Base-by-base conservation (phyloP, 2,113 vertebrate genomes). In the Sorex araneus region DNA sequence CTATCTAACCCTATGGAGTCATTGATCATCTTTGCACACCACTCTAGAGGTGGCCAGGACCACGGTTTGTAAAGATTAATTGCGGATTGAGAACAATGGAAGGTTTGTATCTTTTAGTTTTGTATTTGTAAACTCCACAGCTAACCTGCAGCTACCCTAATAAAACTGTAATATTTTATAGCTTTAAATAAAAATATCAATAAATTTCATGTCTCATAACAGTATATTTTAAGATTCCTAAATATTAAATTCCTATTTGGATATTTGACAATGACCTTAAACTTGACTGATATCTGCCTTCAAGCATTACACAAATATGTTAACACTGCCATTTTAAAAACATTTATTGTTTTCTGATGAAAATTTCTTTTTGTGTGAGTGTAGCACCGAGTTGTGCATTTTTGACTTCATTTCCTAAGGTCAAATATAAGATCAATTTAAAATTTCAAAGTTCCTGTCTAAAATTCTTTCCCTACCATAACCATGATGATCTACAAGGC, bases 341-440 rank as follows among this genome's bases (percentile, higher is more conserved):
- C 25, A 95, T 94, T 94, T 92, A 93, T 70, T 94, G 43, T 96
- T 96, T 95, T 74, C 77, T 87, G 80, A 94, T 93, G 80, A 96
- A 57, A 89, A 89, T 76, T 89, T 95, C 76, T 32, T 87, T 94
- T 95, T 73, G 73, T 77, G 67, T 77, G 70, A 75, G 30, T 76
- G 25, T 0, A 67, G 45, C 45, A 70, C 28, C 50, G 67, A 89
- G 43, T 67, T 70, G 77, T 75, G 93, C 89, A 82, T 92, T 96
- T 95, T 81, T 92, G 5, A 80, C 80, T 82, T 91, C 91, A 40
- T 91, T 79, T 73, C 93, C 87, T 95, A 92, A 95, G 91, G 93
- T 93, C 92, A 95, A 89, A 79, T 54, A 74, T 50, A 92, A 92
- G 91, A 94, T 94, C 91, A 85, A 74, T 91, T 94, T 95, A 91